phyloP scores from a whole-genome alignment of 2,888 invertebrate genomes.

The Euclidia mi region DNA sequence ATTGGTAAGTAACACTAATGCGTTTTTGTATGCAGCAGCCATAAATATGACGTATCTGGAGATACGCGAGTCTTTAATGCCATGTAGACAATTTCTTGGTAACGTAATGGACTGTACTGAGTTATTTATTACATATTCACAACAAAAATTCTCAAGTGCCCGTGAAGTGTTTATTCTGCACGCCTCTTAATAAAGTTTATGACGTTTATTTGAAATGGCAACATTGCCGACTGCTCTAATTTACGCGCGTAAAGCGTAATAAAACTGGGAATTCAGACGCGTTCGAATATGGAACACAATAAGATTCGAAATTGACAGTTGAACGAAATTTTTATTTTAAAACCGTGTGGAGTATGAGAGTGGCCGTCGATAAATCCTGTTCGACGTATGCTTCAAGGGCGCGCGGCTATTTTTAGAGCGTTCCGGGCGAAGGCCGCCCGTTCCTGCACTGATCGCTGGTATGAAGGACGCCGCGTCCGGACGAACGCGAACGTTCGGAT shows the following conservation, averaged over 20 bases:
- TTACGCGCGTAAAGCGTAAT: conserved; percentile 31
- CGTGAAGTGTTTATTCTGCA: conserved; percentile 10
- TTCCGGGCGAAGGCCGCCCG: conserved; percentile 76
- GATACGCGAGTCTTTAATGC: conserved; percentile 51
- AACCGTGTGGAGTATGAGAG: conserved; percentile 49
- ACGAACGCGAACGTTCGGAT: conserved; percentile 51
- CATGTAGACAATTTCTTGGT: conserved; percentile 41
- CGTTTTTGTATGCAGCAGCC: conserved; percentile 77
- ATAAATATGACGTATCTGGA: conserved; percentile 80
- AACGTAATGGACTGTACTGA: conserved; percentile 33
- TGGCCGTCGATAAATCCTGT: conserved; percentile 82
- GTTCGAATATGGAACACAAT: conserved; percentile 41
- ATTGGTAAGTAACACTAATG: conserved; percentile 79
- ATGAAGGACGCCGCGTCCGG: conserved; percentile 63
- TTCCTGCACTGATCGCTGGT: conserved; percentile 58
- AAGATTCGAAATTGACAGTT: conserved; percentile 47
- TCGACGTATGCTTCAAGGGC: conserved; percentile 84
- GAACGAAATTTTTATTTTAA: conserved; percentile 47
- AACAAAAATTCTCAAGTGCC: conserved; percentile 30
- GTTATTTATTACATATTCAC: conserved; percentile 31
- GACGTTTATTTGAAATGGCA: conserved; percentile 45
- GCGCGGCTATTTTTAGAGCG: conserved; percentile 82
- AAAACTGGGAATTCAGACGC: conserved; percentile 34
- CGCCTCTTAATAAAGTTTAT: conserved; percentile 19
- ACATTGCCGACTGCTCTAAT: conserved; percentile 36